Conservation (phyloP, 1,140 invertebrate species). For the Campoletis sonorensis region DNA sequence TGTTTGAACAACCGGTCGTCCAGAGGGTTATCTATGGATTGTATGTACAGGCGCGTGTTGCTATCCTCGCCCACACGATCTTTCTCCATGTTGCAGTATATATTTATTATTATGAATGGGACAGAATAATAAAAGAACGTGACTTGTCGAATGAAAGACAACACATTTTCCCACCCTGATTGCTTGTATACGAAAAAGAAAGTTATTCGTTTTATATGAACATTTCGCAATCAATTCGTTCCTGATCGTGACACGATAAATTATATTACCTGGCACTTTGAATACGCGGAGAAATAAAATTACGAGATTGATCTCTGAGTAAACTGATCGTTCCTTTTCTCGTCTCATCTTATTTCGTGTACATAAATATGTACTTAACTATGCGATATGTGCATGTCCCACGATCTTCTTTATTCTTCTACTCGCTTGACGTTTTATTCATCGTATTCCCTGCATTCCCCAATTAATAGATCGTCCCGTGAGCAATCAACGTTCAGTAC, state of each 20-base stretch:
- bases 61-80: constrained; percentile 17
- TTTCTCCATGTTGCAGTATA: neutral
- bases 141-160: neutral
- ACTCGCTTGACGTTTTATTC: constrained; percentile 37
- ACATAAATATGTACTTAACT: neutral
- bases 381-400: neutral
- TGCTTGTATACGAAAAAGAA: neutral
- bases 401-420: neutral
- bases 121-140: neutral
- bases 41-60: constrained; percentile 13
- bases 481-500: constrained; percentile 40
- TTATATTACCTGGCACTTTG: constrained; percentile 14
- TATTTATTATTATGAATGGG: neutral
- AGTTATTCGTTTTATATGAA: constrained; percentile 17
- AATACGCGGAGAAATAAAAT: neutral
- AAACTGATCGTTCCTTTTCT: constrained; percentile 28
- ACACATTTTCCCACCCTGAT: neutral
- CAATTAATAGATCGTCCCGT: constrained; percentile 44
- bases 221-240: neutral
- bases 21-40: constrained; percentile 18
- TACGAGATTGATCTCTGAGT: constrained; percentile 24
- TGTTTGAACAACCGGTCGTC: constrained; percentile 56
- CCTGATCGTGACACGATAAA: constrained; percentile 17
- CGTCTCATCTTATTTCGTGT: neutral
- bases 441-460: constrained; percentile 27